A percentile compares a stretch with the other conserved stretches of the same genome.
Evolutionary conservation across 1,140 invertebrate genomes (phyloP).

Genomic region (Ephestia elutella): DNA sequence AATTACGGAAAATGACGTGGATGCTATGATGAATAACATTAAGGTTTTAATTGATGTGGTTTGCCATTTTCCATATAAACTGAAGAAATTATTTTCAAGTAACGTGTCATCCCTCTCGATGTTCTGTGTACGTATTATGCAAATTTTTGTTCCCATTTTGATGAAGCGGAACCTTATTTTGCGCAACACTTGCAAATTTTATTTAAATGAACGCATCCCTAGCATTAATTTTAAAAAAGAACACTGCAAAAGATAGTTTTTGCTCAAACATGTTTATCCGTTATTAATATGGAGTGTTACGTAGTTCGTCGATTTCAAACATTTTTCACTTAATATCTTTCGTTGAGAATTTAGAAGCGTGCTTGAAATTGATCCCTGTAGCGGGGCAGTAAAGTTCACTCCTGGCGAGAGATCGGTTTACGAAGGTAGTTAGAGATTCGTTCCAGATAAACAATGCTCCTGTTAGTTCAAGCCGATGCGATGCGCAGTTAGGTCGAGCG

Average conservation of each 20-base stretch:
- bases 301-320: conserved; percentile 34
- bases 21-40: too few relatives aligned
- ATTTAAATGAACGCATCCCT: conserved; percentile 17
- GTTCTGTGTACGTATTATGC: conserved; percentile 11
- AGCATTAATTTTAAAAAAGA: conserved; percentile 11
- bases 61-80: not conserved
- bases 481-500: conserved; percentile 38
- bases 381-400: conserved; percentile 31
- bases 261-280: conserved; percentile 30
- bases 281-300: conserved; percentile 46
- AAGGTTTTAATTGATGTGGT: too few relatives aligned
- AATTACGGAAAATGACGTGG: too few relatives aligned
- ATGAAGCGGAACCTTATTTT: conserved; percentile 15
- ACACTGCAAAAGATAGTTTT: conserved; percentile 24
- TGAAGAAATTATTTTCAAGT: not conserved
- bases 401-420: conserved; percentile 31
- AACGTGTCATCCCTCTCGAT: not conserved
- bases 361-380: conserved; percentile 34
- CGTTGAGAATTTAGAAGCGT: conserved; percentile 21
- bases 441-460: conserved; percentile 52
- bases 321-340: conserved; percentile 34
- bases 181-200: conserved; percentile 17
- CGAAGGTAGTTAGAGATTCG: conserved; percentile 43
- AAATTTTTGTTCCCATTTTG: conserved; percentile 13
- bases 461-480: conserved; percentile 55